A percentile compares a stretch with the other conserved stretches of the same genome.
Conservation (phyloP, 2,797 vertebrate genomes). For the Pipistrellus nathusii region DNA sequence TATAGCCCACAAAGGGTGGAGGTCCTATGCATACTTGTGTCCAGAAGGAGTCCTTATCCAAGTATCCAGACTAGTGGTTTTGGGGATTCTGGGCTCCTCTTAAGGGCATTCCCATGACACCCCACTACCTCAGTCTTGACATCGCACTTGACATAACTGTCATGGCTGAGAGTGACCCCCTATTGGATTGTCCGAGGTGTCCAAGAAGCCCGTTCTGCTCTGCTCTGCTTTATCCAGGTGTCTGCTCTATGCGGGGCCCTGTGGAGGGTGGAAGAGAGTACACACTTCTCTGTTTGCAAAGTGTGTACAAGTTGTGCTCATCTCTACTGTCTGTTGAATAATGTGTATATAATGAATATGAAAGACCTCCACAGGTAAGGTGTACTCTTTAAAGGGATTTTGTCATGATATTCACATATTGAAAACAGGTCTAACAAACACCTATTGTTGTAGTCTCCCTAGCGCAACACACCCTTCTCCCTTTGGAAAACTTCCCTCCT, state of each 20-base stretch:
- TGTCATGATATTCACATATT: not conserved
- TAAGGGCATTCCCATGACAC: not conserved
- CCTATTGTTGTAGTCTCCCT: not conserved
- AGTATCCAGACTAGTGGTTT: not conserved
- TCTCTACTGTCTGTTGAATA: not conserved
- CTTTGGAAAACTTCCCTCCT: not conserved
- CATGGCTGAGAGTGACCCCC: not conserved
- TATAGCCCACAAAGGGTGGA: not conserved
- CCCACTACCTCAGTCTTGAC: not conserved
- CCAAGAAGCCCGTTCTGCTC: not conserved
- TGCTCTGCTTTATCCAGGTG: not conserved
- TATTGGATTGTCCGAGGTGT: not conserved
- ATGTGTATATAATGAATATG: not conserved
- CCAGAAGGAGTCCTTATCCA: not conserved
- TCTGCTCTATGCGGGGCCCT: not conserved
- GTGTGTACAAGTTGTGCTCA: not conserved
- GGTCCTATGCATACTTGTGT: not conserved
- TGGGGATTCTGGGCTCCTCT: not conserved
- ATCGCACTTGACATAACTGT: not conserved
- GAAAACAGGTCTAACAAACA: not conserved
- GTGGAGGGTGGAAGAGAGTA: not conserved
- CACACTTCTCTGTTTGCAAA: not conserved
- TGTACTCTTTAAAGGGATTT: not conserved
- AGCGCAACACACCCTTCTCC: rapidly evolving
- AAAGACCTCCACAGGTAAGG: not conserved